phyloP scores from a whole-genome alignment of 2,888 invertebrate genomes.

The Drosophila phalerata region DNA sequence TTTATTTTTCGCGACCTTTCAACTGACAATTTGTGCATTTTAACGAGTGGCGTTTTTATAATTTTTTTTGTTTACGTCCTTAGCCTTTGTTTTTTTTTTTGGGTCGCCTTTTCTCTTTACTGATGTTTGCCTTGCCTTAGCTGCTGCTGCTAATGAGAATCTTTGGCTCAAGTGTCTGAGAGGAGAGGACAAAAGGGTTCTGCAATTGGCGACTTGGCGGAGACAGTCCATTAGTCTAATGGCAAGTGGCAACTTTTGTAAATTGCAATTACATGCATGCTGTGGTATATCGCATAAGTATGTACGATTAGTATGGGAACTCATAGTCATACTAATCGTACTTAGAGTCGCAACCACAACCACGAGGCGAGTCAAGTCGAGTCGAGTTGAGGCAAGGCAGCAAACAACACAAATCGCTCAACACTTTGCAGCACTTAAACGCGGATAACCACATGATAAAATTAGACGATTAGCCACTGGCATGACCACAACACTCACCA shows the following conservation, averaged over 20 bases:
- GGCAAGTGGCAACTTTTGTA: conserved; percentile 44
- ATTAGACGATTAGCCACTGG: conserved; percentile 75
- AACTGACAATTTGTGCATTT: conserved; percentile 42
- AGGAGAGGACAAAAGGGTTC: conserved; percentile 35
- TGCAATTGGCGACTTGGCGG: conserved; percentile 30
- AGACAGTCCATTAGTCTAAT: conserved; percentile 53
- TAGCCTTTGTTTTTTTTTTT: conserved; percentile 26
- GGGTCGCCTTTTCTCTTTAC: neutral
- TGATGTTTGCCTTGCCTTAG: neutral
- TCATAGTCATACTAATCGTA: neutral
- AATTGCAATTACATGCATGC: conserved; percentile 43
- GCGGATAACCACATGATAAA: conserved; percentile 78
- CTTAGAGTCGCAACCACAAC: conserved; percentile 27
- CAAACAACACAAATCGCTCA: conserved; percentile 67
- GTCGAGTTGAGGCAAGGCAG: conserved; percentile 9
- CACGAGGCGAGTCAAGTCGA: conserved; percentile 11
- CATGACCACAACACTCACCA: conserved; percentile 26
- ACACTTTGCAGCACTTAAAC: conserved; percentile 76
- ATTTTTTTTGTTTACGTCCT: conserved; percentile 47
- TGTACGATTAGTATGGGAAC: neutral
- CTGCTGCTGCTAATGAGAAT: conserved; percentile 47
- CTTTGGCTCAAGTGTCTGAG: conserved; percentile 39
- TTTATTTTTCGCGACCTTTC: conserved; percentile 11
- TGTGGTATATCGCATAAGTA: conserved; percentile 7
- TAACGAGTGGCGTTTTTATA: conserved; percentile 40